Base-by-base conservation (phyloP, 2,113 vertebrate genomes). In the Lontra canadensis region DNA sequence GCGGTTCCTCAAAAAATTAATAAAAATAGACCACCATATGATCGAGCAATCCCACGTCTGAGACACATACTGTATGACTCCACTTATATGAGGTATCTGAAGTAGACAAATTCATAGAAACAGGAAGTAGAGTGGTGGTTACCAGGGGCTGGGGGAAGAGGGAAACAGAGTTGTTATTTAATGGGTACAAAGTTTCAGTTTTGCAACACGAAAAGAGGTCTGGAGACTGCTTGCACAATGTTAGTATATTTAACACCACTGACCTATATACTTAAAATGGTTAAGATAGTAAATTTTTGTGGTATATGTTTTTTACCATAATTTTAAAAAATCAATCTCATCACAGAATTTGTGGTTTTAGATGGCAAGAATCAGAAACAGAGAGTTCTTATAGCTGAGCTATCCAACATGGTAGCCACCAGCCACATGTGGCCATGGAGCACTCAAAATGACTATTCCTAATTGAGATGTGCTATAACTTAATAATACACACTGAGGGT, bases 1-100 rank as follows among this genome's bases (percentile, higher is more conserved):
- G n/a, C 34, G 29, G 44, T 90, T 90, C 86, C 67, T 90, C 67
- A 95, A 76, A 83, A 83, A 82, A 34, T 57, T 83, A 95, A 83
- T 90, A 90, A 83, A 74, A 83, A 74, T 63, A 52, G 42, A 74
- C 55, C 29, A 76, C 57, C n/a, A 89, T 74, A 74, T 74, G 47
- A 55, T 63, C 86, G 29, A 83, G 36, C 34, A 83, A 82, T 52
- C 10, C 57, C 20, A 74, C 14, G 42, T 95, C 55, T 55, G 42
- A 63, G 67, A 76, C 79, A 90, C 49, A 63, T 55, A 34, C 21
- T 57, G 2, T 83, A 83, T 26, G n/a, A 95, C 71, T 76, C 86
- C n/a, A 74, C 44, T 89, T 52, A 74, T 21, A 63, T 83, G 36
- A 74, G 6, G 3, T 26, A n/a, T 82, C 26, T 82, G 26, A 52